A percentile compares a stretch with the other conserved stretches of the same genome.
These are phyloP conservation scores for Antrozous pallidus DNA, from an alignment of 2,797 vertebrate genomes.

Conservation along the genomic window DNA sequence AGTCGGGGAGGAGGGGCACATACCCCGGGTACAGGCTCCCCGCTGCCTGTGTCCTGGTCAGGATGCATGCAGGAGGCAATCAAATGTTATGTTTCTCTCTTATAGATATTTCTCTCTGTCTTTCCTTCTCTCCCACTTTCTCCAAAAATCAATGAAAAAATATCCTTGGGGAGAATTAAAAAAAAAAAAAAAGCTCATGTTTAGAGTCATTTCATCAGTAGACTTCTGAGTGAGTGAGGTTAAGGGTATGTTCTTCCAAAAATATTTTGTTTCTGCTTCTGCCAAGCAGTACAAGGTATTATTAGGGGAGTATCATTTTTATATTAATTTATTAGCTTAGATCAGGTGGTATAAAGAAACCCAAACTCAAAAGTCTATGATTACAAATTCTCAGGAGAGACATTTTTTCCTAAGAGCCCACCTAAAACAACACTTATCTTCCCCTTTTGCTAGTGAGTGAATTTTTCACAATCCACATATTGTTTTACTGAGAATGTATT, in stretches of 20 bases:
- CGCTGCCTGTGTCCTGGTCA: no score
- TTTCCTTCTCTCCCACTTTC: no score
- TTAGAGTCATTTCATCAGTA: neutral
- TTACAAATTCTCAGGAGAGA: slow-evolving; percentile 1
- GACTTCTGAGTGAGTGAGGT: neutral
- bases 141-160: no score
- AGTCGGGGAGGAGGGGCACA: no score
- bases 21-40: no score
- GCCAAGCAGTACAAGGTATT: neutral
- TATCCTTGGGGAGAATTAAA: no score
- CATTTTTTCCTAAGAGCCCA: neutral
- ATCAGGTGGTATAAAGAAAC: slow-evolving; percentile 12
- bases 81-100: no score
- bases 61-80: no score
- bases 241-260: neutral
- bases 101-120: no score
- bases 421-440: slow-evolving; percentile 4
- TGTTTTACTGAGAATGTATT: neutral
- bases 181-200: no score
- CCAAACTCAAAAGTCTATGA: slow-evolving; percentile 18
- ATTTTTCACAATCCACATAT: neutral
- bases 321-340: neutral
- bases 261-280: slow-evolving; percentile 28
- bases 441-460: neutral
- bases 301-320: neutral